Evolutionary conservation across 2,888 invertebrate species (phyloP).

Genomic region (Euclidia mi): DNA sequence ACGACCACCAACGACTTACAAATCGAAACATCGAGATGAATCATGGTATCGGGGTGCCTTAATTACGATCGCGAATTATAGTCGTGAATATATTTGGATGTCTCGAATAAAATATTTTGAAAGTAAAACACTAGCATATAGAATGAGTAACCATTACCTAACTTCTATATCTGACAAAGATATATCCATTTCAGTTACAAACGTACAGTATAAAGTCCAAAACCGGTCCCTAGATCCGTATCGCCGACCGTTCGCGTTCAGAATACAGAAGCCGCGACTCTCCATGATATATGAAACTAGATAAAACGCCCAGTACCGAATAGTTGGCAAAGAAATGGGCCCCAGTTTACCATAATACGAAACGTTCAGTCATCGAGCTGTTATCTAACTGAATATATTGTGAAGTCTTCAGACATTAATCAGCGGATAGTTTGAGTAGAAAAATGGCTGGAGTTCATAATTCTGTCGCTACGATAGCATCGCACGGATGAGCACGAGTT

Average conservation of each 20-base stretch:
- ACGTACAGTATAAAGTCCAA: slow-evolving; percentile 7
- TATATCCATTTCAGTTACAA: background rate
- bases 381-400: slow-evolving; percentile 81
- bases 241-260: slow-evolving; percentile 45
- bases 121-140: too few species aligned
- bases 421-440: slow-evolving; percentile 65
- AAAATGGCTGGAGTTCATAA: slow-evolving; percentile 50
- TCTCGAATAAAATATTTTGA: too few species aligned
- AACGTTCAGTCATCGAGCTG: slow-evolving; percentile 79
- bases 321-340: slow-evolving; percentile 81
- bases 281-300: slow-evolving; percentile 76
- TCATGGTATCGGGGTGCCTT: too few species aligned
- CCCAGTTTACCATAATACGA: slow-evolving; percentile 79
- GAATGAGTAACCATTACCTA: too few species aligned
- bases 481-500: slow-evolving; percentile 47
- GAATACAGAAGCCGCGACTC: slow-evolving; percentile 61
- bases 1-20: too few species aligned
- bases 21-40: too few species aligned
- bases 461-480: slow-evolving; percentile 53
- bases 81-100: too few species aligned
- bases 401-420: slow-evolving; percentile 70
- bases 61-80: too few species aligned
- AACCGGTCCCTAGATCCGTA: slow-evolving; percentile 41
- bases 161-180: too few species aligned
- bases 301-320: slow-evolving; percentile 74